phyloP scores from a whole-genome alignment of 2,113 vertebrate genomes.

The Todiramphus saurophagus region DNA sequence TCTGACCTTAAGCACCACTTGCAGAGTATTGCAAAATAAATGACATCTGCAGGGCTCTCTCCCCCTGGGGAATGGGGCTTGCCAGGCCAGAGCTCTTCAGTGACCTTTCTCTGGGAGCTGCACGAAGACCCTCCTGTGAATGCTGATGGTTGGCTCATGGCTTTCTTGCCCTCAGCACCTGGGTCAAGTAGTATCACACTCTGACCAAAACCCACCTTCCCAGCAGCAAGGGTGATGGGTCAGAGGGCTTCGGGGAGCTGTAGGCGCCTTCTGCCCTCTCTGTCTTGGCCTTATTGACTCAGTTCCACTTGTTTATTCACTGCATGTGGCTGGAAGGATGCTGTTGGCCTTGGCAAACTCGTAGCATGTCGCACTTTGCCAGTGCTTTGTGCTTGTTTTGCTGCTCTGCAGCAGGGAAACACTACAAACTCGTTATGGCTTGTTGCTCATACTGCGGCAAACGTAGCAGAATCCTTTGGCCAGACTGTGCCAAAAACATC shows the following conservation, averaged over 20 bases:
- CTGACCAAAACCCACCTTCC: background rate
- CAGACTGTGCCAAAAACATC: background rate
- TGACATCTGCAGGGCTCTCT: background rate
- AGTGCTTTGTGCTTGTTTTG: background rate
- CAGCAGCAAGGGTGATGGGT: background rate
- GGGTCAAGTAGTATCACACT: background rate
- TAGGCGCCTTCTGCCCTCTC: background rate
- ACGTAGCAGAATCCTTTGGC: background rate
- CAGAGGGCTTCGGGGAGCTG: background rate
- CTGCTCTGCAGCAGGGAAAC: background rate
- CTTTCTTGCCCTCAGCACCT: background rate
- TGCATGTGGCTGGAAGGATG: background rate
- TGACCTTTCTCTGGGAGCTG: background rate
- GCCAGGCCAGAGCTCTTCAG: background rate
- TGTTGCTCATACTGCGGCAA: background rate
- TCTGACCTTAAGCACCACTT: background rate
- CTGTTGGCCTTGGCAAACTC: background rate
- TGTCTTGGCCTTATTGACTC: background rate
- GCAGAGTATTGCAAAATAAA: background rate
- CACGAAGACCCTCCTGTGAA: accelerated
- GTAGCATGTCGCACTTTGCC: background rate
- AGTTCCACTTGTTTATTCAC: background rate
- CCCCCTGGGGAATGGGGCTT: background rate
- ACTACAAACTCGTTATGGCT: background rate
- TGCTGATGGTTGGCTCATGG: accelerated